phyloP scores from a whole-genome alignment of 2,888 invertebrate genomes.

The Tromatobia lineatoria region DNA sequence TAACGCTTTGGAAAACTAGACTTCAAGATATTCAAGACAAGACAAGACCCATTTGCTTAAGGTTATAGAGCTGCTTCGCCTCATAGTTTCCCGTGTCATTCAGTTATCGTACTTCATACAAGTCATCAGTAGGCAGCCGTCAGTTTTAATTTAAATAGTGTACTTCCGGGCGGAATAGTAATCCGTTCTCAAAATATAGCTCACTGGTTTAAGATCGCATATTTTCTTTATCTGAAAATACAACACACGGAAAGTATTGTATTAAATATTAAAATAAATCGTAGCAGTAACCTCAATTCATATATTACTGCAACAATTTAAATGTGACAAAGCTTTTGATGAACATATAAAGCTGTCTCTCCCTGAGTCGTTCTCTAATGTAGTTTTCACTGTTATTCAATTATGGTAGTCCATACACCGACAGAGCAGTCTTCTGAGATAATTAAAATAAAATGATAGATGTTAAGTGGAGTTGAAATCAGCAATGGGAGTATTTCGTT shows the following conservation, averaged over 20 bases:
- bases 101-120: neutral
- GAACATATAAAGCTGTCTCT: neutral
- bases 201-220: neutral
- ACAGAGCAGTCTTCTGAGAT: neutral
- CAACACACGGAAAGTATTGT: too few relatives aligned
- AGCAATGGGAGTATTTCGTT: conserved; percentile 45
- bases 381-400: neutral
- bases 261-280: too few relatives aligned
- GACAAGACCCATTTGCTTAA: conserved; percentile 24
- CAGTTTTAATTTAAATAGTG: neutral
- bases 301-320: too few relatives aligned
- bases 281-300: too few relatives aligned
- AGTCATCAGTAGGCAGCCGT: neutral
- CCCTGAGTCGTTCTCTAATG: neutral
- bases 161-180: neutral
- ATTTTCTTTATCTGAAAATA: neutral
- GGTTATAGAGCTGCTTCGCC: neutral
- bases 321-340: too few relatives aligned
- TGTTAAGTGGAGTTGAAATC: neutral
- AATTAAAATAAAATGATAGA: neutral
- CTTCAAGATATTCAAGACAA: neutral
- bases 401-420: neutral
- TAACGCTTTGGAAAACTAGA: neutral
- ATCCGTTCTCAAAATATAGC: neutral
- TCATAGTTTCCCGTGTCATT: conserved; percentile 29